phyloP scores from a whole-genome alignment of 2,113 vertebrate species.

The Tragelaphus buxtoni region DNA sequence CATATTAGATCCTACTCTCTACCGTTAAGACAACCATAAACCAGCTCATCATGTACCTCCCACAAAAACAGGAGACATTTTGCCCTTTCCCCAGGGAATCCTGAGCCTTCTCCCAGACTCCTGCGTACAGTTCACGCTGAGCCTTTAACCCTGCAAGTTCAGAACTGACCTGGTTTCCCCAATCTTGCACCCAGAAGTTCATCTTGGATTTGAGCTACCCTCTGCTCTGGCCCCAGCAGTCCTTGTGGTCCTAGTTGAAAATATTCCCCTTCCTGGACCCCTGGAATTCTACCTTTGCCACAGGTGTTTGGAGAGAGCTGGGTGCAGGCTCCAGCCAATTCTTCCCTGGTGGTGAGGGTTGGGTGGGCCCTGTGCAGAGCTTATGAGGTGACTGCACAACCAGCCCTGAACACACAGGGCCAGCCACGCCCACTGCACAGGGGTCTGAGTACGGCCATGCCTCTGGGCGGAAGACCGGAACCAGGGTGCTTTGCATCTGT shows the following conservation, averaged over 20 bases:
- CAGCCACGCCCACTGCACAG: accelerated
- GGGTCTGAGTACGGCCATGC: accelerated
- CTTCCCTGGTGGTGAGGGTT: not conserved
- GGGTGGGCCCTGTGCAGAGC: not conserved
- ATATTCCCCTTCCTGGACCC: not conserved
- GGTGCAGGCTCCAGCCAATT: accelerated
- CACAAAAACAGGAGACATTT: not conserved
- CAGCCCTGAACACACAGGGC: not conserved
- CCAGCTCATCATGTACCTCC: not conserved
- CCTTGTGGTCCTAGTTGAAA: not conserved
- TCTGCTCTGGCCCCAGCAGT: not conserved
- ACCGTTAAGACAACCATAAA: not conserved
- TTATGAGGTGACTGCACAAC: too few relatives aligned
- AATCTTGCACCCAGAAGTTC: not conserved
- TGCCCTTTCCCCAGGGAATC: accelerated
- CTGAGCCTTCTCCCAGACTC: too few relatives aligned
- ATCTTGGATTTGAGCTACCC: too few relatives aligned
- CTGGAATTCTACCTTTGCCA: not conserved
- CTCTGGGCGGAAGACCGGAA: accelerated
- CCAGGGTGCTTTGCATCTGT: not conserved
- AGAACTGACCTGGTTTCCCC: not conserved
- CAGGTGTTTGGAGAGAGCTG: not conserved
- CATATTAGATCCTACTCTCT: not conserved
- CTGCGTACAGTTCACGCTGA: accelerated
- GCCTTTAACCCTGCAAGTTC: not conserved